Conservation (phyloP, 2,888 invertebrate genomes). For the Crepidodera aurea region DNA sequence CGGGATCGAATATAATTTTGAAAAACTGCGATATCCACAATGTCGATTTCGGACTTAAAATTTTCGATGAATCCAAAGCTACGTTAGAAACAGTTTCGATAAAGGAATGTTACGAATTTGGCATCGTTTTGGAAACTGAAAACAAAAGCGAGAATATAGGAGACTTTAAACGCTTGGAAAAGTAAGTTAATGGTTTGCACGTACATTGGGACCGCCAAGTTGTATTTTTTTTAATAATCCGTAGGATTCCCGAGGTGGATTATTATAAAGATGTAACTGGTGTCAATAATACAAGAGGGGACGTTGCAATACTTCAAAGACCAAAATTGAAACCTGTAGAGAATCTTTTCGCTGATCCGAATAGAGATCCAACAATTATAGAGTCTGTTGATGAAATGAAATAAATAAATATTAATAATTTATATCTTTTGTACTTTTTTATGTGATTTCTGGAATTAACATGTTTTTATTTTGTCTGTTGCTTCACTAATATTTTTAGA, state of each 20-base stretch:
- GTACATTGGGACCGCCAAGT: too few species aligned
- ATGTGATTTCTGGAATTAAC: too few species aligned
- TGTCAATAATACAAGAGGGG: conserved; percentile 52
- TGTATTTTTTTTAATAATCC: too few species aligned
- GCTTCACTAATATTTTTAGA: too few species aligned
- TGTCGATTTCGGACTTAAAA: conserved; percentile 57
- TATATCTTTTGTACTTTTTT: too few species aligned
- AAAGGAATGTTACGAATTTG: conserved; percentile 62
- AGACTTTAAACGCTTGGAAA: conserved; percentile 52
- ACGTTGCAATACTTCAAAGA: conserved; percentile 53
- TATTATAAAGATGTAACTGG: conserved; percentile 49
- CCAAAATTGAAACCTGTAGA: conserved; percentile 51
- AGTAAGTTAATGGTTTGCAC: too few species aligned
- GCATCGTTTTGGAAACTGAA: conserved; percentile 64
- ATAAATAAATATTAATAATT: too few species aligned
- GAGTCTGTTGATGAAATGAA: conserved; percentile 47
- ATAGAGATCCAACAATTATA: conserved; percentile 50
- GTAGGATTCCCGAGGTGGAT: conserved; percentile 54
- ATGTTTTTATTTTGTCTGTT: too few species aligned
- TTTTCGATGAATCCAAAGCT: conserved; percentile 61
- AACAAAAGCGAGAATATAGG: conserved; percentile 49
- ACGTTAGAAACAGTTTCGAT: conserved; percentile 57
- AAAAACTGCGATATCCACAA: conserved; percentile 55
- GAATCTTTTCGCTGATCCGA: conserved; percentile 54
- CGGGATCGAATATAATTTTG: conserved; percentile 56